phyloP scores from a whole-genome alignment of 2,888 invertebrate genomes.

The Oeneis ivallda region DNA sequence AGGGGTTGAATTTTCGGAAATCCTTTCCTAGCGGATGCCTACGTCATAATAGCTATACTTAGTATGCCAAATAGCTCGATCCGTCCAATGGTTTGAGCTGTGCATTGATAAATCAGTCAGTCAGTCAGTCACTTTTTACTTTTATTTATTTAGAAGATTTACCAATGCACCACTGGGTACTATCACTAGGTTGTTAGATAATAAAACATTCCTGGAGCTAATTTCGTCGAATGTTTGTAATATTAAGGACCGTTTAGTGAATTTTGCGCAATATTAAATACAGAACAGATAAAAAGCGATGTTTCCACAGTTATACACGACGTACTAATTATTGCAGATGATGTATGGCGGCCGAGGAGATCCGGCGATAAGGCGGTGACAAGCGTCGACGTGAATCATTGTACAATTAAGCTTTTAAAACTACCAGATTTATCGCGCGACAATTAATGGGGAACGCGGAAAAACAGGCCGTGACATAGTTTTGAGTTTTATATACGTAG shows the following conservation, averaged over 20 bases:
- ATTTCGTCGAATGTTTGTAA: background rate
- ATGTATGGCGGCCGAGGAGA: slow-evolving; percentile 46
- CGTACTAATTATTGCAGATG: slow-evolving; percentile 55
- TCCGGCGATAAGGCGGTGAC: slow-evolving; percentile 50
- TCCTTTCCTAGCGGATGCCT: no score
- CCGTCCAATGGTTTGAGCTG: no score
- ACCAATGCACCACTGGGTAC: no score
- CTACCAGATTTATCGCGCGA: slow-evolving; percentile 38
- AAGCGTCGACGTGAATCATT: slow-evolving; percentile 56
- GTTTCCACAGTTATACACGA: slow-evolving; percentile 32
- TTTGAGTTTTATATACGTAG: background rate
- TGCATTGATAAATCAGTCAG: no score
- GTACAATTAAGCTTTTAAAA: slow-evolving; percentile 45
- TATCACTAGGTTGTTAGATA: no score
- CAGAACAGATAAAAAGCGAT: slow-evolving; percentile 8
- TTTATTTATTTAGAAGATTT: no score
- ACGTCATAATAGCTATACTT: no score
- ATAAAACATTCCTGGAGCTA: no score
- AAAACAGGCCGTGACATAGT: slow-evolving; percentile 10
- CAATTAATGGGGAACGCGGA: slow-evolving; percentile 23
- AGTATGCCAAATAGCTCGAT: no score
- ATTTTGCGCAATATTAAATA: background rate
- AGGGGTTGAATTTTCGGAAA: no score
- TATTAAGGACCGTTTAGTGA: background rate
- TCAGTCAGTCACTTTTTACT: no score